Base-by-base conservation (phyloP, 2,113 vertebrate genomes). In the Phodopus roborovskii region DNA sequence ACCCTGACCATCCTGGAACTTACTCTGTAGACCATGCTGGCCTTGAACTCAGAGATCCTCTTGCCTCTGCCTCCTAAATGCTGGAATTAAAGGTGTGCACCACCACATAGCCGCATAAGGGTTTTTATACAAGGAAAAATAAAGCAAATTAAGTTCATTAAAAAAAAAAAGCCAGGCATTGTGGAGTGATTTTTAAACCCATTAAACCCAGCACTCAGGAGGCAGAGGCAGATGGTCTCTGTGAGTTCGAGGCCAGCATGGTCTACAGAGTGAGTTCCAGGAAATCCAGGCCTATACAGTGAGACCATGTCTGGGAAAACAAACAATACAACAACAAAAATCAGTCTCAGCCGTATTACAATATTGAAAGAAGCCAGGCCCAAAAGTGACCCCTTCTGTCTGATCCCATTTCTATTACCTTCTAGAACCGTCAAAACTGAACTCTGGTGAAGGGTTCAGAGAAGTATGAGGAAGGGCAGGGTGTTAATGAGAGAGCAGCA, bases 301-400 rank as follows among this genome's bases (percentile, higher is more conserved):
- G 30, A 70, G 33, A 70, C 33, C 13, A 33, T 36, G 30, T 70
- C 66, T 70, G 6, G 16, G n/a, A 70, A 70, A 70, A n/a, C 15
- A n/a, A 70, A 5, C 68, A 70, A 36, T 8, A 70, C 33, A 70
- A 70, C 6, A 6, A 70, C 68, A 70, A 70, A 70, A 70, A 70
- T n/a, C 2, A 15, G 19, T 86, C 64, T 70, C 64, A 70, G 33
- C 33, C 50, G 70, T 86, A 70, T 70, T 70, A 24, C 19, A 50
- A 36, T 26, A 86, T 3, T 58, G 28, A 53, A 39, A 83, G 60
- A 42, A 87, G 53, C 53, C 84, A 70, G 73, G 70, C 50, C 42
- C 6, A 4, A 11, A 6, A 13, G 9, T 2, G 45, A 58, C 0
- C 8, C 4, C 82, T 50, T 85, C n/a, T 45, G 5, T n/a, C 74